Evolutionary conservation across 2,113 vertebrate species (phyloP).

Genomic region (Stigmatopora nigra): DNA sequence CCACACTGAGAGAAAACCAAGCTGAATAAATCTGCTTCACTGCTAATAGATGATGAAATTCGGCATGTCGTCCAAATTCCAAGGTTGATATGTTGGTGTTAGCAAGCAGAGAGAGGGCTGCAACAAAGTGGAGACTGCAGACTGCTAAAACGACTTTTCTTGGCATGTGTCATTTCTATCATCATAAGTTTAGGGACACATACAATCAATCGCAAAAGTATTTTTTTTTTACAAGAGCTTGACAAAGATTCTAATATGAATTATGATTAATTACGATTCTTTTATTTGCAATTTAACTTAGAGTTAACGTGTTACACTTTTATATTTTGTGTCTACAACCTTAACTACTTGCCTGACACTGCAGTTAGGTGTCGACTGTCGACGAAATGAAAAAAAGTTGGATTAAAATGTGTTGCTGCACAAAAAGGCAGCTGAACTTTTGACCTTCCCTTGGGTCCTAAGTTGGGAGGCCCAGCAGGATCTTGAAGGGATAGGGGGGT

Average conservation of each 20-base stretch:
- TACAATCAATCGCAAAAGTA: too few relatives aligned
- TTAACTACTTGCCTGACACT: neutral
- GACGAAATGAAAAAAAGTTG: neutral
- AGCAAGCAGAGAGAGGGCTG: neutral
- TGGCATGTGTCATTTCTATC: neutral
- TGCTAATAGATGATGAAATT: constrained; percentile 5
- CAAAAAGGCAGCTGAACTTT: constrained; percentile 67
- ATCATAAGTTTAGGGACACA: too few relatives aligned
- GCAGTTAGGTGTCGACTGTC: neutral
- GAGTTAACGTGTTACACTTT: too few relatives aligned
- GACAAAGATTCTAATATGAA: too few relatives aligned
- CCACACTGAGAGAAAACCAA: constrained; percentile 22
- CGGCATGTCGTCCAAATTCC: constrained; percentile 1
- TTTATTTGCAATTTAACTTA: too few relatives aligned
- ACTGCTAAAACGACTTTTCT: neutral
- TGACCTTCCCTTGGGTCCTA: constrained; percentile 58
- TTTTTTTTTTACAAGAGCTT: too few relatives aligned
- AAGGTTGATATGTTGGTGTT: constrained; percentile 3
- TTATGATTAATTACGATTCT: too few relatives aligned
- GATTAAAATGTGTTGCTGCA: constrained; percentile 15
- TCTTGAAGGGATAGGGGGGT: constrained; percentile 12
- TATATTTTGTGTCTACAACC: too few relatives aligned
- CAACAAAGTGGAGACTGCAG: constrained; percentile 1
- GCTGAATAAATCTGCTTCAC: neutral
- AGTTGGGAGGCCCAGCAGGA: constrained; percentile 37